These are phyloP conservation scores for Cyprinella venusta DNA, from an alignment of 2,797 vertebrate species.

Conservation along the genomic window DNA sequence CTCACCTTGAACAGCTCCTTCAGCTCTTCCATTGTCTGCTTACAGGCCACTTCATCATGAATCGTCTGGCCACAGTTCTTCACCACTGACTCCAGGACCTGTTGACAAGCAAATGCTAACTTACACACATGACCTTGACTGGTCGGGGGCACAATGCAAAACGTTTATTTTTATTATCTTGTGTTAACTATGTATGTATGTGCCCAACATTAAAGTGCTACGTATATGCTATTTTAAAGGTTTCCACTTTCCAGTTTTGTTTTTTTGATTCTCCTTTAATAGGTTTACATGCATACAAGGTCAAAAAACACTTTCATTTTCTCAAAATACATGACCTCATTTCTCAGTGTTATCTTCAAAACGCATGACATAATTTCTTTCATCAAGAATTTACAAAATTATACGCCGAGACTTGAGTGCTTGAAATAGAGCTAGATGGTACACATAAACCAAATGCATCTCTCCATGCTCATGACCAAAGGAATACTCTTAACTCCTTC, in stretches of 20 bases:
- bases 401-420: too few species aligned
- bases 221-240: neutral
- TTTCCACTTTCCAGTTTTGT: too few species aligned
- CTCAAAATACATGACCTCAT: neutral
- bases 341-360: too few species aligned
- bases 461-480: too few species aligned
- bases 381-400: too few species aligned
- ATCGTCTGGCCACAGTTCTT: slow-evolving; percentile 98
- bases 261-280: neutral
- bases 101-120: neutral
- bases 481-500: too few species aligned
- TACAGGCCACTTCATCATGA: slow-evolving; percentile 96
- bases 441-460: too few species aligned
- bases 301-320: neutral
- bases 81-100: slow-evolving; percentile 97
- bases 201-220: neutral
- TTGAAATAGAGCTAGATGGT: too few species aligned
- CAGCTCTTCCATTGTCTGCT: slow-evolving; percentile 98
- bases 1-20: slow-evolving; percentile 95
- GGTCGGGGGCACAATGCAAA: neutral
- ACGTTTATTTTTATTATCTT: neutral
- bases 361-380: too few species aligned
- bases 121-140: slow-evolving; percentile 20
- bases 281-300: neutral
- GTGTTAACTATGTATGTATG: neutral